Percentiles rank a stretch among this genome's conserved stretches.
Conservation (phyloP, 2,797 vertebrate genomes). For the Glossophaga mutica region DNA sequence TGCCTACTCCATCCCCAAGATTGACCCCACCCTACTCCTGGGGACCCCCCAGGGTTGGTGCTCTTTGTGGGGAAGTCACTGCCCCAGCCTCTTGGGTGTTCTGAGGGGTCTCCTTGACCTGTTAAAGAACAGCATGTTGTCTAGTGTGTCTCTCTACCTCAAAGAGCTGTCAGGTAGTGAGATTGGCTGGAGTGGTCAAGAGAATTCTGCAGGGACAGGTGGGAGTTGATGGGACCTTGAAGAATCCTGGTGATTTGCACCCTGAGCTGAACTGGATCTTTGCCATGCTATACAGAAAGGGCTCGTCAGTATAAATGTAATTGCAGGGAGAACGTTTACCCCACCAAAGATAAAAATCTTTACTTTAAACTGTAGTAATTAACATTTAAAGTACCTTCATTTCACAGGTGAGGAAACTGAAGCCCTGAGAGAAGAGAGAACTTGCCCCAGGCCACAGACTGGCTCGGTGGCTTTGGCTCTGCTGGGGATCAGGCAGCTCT, state of each 20-base stretch:
- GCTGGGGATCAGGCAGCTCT: not conserved
- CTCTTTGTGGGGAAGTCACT: not conserved
- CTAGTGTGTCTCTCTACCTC: too few species aligned
- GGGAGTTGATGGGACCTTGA: not conserved
- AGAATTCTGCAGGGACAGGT: not conserved
- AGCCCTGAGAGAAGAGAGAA: not conserved
- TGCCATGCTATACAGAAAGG: not conserved
- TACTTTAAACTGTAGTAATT: not conserved
- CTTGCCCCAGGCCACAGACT: not conserved
- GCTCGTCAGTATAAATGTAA: not conserved
- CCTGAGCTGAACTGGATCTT: not conserved
- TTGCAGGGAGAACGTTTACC: not conserved
- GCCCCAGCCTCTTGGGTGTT: not conserved
- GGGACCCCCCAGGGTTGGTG: not conserved
- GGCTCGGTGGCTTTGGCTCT: not conserved
- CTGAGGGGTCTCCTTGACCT: not conserved
- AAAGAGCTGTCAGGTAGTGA: not conserved
- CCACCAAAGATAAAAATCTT: not conserved
- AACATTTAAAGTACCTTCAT: not conserved
- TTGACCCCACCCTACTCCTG: not conserved
- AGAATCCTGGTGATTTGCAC: not conserved
- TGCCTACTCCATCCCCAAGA: not conserved
- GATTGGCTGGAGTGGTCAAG: not conserved
- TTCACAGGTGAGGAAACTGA: not conserved
- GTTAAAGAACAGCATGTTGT: not conserved